A percentile compares a stretch with the other conserved stretches of the same genome.
These are phyloP conservation scores for Tipula lateralis DNA, from an alignment of 2,888 invertebrate genomes.

Conservation along the genomic window DNA sequence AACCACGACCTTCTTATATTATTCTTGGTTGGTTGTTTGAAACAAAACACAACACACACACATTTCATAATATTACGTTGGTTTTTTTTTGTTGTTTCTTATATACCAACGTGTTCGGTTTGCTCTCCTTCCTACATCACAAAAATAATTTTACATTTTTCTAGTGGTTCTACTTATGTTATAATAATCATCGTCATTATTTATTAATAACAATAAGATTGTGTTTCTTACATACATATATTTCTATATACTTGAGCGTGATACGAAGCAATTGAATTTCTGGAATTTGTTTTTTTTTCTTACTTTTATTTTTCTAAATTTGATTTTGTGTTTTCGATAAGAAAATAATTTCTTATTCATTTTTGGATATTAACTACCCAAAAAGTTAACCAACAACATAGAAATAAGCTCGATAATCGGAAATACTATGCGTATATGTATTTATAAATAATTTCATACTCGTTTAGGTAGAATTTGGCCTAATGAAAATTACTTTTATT, in stretches of 20 bases:
- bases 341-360: not conserved
- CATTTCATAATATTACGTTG: not conserved
- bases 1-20: not conserved
- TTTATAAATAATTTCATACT: not conserved
- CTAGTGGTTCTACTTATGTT: not conserved
- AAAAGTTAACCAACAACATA: not conserved
- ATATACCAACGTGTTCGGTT: not conserved
- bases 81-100: not conserved
- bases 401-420: not conserved
- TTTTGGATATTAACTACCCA: not conserved
- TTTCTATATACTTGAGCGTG: not conserved
- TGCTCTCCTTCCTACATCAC: not conserved
- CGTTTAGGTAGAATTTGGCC: too few species aligned
- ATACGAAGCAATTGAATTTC: not conserved
- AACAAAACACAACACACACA: not conserved
- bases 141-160: not conserved
- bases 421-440: not conserved
- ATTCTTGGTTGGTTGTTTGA: not conserved
- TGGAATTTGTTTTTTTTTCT: not conserved
- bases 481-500: not conserved
- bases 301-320: not conserved
- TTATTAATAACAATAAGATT: not conserved
- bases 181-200: slow-evolving; percentile 2
- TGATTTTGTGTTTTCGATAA: not conserved
- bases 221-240: not conserved